A percentile compares a stretch with the other conserved stretches of the same genome.
phyloP scores from a whole-genome alignment of 2,888 invertebrate genomes.

The Enchytraeus crypticus region DNA sequence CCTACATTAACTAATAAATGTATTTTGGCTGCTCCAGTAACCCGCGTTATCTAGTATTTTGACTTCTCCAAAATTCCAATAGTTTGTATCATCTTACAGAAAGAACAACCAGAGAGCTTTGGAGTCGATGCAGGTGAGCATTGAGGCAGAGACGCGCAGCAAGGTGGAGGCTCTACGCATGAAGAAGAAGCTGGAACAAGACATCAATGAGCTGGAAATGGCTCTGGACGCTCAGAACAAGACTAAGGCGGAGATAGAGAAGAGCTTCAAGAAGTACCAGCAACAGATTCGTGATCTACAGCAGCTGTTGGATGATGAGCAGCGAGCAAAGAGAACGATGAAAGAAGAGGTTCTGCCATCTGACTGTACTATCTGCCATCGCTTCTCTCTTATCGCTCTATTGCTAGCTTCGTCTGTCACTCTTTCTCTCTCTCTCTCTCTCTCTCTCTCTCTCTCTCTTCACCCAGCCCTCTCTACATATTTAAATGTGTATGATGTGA shows the following conservation, averaged over 20 bases:
- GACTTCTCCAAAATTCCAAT: not conserved
- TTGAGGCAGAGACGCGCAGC: constrained; percentile 98
- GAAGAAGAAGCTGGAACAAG: constrained; percentile 99
- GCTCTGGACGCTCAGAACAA: constrained; percentile 98
- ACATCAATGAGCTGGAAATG: constrained; percentile 98
- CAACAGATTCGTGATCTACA: constrained; percentile 60
- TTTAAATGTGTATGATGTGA: too few species aligned
- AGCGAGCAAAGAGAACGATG: constrained; percentile 70
- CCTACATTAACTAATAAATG: too few species aligned
- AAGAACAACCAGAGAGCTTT: constrained; percentile 99
- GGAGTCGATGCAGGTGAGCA: constrained; percentile 98
- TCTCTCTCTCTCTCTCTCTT: too few species aligned
- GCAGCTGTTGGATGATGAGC: constrained; percentile 88
- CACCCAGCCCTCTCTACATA: too few species aligned
- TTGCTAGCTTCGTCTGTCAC: too few species aligned
- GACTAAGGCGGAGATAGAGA: constrained; percentile 94
- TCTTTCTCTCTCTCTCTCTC: too few species aligned
- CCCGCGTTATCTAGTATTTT: not conserved
- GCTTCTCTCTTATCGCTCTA: too few species aligned
- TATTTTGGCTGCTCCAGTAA: too few species aligned
- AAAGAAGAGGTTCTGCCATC: too few species aligned
- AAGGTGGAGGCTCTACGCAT: constrained; percentile 98
- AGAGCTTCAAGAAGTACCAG: constrained; percentile 98
- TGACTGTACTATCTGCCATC: too few species aligned
- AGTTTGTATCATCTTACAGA: constrained; percentile 51